These are phyloP conservation scores for Lacerta bilineata DNA, from an alignment of 2,797 vertebrate species.

Conservation along the genomic window DNA sequence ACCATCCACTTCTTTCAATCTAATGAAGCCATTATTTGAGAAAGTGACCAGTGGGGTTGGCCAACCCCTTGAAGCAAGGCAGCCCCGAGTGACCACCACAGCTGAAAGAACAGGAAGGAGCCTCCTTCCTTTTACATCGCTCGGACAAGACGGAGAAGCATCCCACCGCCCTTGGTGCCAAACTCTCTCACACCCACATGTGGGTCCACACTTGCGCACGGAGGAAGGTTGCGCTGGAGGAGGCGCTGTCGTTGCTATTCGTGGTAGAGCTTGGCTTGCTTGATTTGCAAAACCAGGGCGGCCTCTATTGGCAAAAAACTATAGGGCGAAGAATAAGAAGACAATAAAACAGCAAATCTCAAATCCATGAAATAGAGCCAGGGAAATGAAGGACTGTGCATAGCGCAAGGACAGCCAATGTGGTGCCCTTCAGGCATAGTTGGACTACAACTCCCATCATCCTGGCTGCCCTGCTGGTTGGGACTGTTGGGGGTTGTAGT, in stretches of 20 bases:
- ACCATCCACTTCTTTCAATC: constrained; percentile 83
- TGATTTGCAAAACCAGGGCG: too few species aligned
- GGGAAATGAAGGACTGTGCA: too few species aligned
- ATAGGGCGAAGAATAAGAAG: too few species aligned
- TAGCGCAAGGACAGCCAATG: too few species aligned
- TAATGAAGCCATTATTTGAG: constrained; percentile 86
- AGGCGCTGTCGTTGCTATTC: neutral
- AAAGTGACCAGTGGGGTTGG: constrained; percentile 74
- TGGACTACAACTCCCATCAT: too few species aligned
- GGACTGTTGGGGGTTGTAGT: too few species aligned
- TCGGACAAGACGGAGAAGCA: neutral
- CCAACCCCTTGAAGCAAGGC: constrained; percentile 75
- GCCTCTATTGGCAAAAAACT: too few species aligned
- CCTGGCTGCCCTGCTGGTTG: too few species aligned
- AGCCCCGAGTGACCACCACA: constrained; percentile 51
- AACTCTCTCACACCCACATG: neutral
- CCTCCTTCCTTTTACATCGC: constrained; percentile 54
- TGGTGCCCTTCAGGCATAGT: too few species aligned
- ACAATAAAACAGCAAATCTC: too few species aligned
- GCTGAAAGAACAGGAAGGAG: constrained; percentile 78
- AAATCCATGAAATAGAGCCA: too few species aligned
- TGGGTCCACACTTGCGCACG: neutral
- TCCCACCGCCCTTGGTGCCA: neutral
- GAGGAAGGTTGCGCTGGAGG: neutral
- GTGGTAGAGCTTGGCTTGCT: neutral